Conservation (phyloP, 2,113 vertebrate genomes). For the Myotis lucifugus region DNA sequence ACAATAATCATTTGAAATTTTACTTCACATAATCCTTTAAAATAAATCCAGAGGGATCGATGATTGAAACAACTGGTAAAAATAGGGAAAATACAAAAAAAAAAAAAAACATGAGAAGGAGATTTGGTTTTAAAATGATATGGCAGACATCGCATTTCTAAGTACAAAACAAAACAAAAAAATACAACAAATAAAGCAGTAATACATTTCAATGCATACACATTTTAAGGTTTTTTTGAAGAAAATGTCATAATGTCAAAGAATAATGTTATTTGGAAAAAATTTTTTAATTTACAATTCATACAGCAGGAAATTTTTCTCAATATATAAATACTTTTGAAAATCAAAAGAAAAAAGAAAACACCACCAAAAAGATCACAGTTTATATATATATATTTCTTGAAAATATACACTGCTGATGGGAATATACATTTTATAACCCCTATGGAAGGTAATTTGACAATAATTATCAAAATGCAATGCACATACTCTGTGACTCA, state of each 20-base stretch:
- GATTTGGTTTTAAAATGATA: neutral
- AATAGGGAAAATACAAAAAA: neutral
- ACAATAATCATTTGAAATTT: constrained; percentile 18
- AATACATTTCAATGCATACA: neutral
- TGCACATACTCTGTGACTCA: neutral
- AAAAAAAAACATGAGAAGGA: neutral
- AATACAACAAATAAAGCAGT: neutral
- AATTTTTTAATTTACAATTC: neutral
- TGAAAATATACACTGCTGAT: neutral
- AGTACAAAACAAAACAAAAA: neutral
- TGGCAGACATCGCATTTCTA: neutral
- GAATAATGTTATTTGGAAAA: neutral
- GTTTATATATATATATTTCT: neutral
- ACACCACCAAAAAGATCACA: neutral
- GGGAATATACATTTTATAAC: neutral
- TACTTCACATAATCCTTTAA: neutral
- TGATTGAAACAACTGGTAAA: neutral
- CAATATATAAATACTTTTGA: neutral
- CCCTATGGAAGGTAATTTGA: neutral
- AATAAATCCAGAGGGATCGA: neutral
- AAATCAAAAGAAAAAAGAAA: neutral
- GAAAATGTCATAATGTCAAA: neutral
- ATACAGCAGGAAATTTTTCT: neutral
- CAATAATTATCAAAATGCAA: neutral
- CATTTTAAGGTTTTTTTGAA: neutral